These are phyloP conservation scores for Nomia melanderi DNA, from an alignment of 1,140 invertebrate genomes.

Conservation along the genomic window DNA sequence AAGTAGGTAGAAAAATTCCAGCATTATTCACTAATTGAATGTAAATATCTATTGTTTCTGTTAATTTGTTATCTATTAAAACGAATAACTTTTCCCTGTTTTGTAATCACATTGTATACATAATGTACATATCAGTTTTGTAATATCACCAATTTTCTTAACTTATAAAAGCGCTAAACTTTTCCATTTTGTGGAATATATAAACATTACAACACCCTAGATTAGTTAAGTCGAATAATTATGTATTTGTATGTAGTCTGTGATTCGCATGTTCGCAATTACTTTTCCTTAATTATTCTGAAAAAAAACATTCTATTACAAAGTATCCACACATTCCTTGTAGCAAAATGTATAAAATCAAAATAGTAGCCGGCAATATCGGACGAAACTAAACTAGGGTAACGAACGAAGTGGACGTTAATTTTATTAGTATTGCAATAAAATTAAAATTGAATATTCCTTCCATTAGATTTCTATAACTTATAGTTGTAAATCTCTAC, in stretches of 20 bases:
- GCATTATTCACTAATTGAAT: conserved; percentile 18
- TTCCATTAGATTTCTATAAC: conserved; percentile 31
- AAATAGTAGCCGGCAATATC: background rate
- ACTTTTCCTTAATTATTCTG: conserved; percentile 4
- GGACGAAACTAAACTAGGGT: conserved; percentile 34
- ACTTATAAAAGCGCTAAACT: conserved; percentile 12
- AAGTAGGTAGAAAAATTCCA: conserved; percentile 22
- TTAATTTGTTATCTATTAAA: background rate
- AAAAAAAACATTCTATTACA: background rate
- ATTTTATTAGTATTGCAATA: conserved; percentile 37
- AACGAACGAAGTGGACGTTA: background rate
- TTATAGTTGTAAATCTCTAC: conserved; percentile 24
- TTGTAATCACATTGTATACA: conserved; percentile 11
- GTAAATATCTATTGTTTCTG: background rate
- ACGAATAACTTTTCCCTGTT: conserved; percentile 5
- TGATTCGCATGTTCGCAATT: conserved; percentile 2
- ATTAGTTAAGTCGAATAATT: conserved; percentile 31
- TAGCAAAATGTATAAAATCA: background rate
- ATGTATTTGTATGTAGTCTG: conserved; percentile 1
- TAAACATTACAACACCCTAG: conserved; percentile 18
- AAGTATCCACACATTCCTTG: background rate
- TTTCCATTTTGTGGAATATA: background rate
- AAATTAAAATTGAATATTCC: conserved; percentile 37
- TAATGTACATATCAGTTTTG: conserved; percentile 14
- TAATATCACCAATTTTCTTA: conserved; percentile 8